phyloP scores from a whole-genome alignment of 2,888 invertebrate species.

The Cheilosia scutellata region DNA sequence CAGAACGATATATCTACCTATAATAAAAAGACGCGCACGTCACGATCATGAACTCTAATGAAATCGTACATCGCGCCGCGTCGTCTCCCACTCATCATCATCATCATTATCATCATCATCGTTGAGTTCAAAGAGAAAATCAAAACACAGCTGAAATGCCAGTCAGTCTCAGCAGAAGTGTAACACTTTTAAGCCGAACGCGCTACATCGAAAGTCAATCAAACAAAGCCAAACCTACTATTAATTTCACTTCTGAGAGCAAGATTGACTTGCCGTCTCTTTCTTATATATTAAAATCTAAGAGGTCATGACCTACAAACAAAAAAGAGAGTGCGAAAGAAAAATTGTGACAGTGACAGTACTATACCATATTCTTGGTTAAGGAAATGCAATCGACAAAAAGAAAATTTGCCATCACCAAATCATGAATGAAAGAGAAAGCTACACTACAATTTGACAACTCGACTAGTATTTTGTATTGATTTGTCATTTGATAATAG shows the following conservation, averaged over 20 bases:
- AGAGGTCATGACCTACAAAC: conserved; percentile 84
- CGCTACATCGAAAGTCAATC: conserved; percentile 71
- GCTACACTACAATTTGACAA: conserved; percentile 59
- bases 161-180: conserved; percentile 51
- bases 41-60: conserved; percentile 75
- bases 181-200: conserved; percentile 59
- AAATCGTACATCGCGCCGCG: conserved; percentile 50
- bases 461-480: conserved; percentile 27
- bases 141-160: conserved; percentile 29
- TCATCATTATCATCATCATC: not conserved
- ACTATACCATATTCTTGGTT: conserved; percentile 44
- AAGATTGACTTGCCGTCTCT: conserved; percentile 45
- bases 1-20: not conserved
- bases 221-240: conserved; percentile 48
- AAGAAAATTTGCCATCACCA: conserved; percentile 55
- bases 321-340: conserved; percentile 72
- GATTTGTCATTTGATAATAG: conserved; percentile 53
- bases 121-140: conserved; percentile 60
- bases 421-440: conserved; percentile 71
- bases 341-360: conserved; percentile 40
- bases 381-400: conserved; percentile 23
- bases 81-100: conserved; percentile 63
- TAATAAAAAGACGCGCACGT: conserved; percentile 50
- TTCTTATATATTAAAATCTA: conserved; percentile 46
- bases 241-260: conserved; percentile 72